Conservation (phyloP, 1,140 invertebrate species). For the Lasaia peninsularis region DNA sequence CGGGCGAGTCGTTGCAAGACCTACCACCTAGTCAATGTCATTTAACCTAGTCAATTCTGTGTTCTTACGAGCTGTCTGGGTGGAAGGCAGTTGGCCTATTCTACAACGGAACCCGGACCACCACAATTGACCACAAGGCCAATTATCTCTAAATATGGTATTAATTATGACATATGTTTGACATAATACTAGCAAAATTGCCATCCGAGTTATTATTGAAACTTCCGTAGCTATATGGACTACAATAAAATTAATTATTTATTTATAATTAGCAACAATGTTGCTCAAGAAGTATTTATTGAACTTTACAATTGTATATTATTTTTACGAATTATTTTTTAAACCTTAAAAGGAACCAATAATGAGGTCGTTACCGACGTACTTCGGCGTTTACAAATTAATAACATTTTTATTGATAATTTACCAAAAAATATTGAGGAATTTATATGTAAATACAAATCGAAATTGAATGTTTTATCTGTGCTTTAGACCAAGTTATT, state of each 20-base stretch:
- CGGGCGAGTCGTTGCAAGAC: too few relatives aligned
- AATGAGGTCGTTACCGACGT: constrained; percentile 13
- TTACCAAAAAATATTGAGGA: neutral
- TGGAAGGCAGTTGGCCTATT: too few relatives aligned
- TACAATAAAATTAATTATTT: constrained; percentile 8
- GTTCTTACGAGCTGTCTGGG: too few relatives aligned
- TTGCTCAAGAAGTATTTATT: constrained; percentile 1
- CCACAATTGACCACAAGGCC: too few relatives aligned
- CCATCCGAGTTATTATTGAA: neutral
- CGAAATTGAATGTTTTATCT: neutral
- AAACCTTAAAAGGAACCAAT: constrained; percentile 14
- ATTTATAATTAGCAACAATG: constrained; percentile 13
- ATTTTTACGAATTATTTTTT: constrained; percentile 7
- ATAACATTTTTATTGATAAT: constrained; percentile 9
- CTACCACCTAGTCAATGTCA: too few relatives aligned
- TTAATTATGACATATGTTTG: too few relatives aligned
- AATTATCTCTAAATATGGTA: too few relatives aligned
- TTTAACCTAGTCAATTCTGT: too few relatives aligned
- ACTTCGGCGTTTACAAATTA: constrained; percentile 13
- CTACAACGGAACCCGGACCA: too few relatives aligned
- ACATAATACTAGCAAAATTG: neutral
- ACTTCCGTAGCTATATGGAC: neutral
- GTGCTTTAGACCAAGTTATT: too few relatives aligned
- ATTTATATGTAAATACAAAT: neutral
- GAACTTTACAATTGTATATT: constrained; percentile 8